Conservation (phyloP, 2,888 invertebrate species). For the Pollenia amentaria region DNA sequence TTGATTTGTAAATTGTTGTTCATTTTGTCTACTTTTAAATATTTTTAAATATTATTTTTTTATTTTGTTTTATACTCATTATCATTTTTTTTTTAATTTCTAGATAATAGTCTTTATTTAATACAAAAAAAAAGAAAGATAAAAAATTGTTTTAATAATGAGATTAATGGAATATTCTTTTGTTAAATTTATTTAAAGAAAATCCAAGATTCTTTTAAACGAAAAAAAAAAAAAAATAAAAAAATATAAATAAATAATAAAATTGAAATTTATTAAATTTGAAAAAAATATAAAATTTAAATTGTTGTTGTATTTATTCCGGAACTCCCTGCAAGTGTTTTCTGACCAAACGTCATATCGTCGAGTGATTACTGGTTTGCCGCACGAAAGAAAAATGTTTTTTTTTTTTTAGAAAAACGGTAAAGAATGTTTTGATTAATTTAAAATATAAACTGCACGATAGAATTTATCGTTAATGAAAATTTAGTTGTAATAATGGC, state of each 20-base stretch:
- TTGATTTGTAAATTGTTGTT: conserved; percentile 81
- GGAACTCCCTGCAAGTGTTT: too few species aligned
- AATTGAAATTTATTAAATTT: conserved; percentile 47
- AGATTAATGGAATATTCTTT: conserved; percentile 77
- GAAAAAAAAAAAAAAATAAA: conserved; percentile 78
- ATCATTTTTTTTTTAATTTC: conserved; percentile 77
- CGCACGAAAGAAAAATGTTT: too few species aligned
- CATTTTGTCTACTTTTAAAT: conserved; percentile 77
- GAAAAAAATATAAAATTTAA: background rate
- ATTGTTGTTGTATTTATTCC: too few species aligned
- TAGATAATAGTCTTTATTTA: conserved; percentile 82
- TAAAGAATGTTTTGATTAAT: too few species aligned
- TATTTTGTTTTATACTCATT: conserved; percentile 74
- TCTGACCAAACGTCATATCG: too few species aligned
- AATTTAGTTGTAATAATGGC: too few species aligned
- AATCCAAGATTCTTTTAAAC: conserved; percentile 75
- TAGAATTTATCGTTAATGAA: too few species aligned
- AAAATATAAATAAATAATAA: conserved; percentile 75
- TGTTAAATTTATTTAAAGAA: conserved; percentile 79
- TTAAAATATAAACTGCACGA: too few species aligned
- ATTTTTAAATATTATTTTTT: conserved; percentile 63
- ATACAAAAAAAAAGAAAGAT: conserved; percentile 71
- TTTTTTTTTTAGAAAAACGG: too few species aligned
- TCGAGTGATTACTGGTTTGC: too few species aligned
- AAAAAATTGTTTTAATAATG: conserved; percentile 76